phyloP scores from a whole-genome alignment of 2,888 invertebrate species.

The Scaptomyza tumidula region DNA sequence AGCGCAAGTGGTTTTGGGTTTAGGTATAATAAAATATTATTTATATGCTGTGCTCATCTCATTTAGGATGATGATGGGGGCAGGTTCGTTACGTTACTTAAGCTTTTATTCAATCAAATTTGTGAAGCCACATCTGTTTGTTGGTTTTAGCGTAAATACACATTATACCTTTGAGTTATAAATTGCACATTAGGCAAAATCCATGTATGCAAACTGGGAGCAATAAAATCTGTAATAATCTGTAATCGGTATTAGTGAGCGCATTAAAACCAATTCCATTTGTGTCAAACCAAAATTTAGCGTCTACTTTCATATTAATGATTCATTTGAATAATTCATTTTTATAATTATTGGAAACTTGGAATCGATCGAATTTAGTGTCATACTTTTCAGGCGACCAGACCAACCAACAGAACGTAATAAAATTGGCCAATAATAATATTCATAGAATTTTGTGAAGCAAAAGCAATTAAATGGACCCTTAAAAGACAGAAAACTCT shows the following conservation, averaged over 20 bases:
- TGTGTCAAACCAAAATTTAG: constrained; percentile 1
- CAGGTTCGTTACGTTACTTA: constrained; percentile 13
- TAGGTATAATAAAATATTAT: constrained; percentile 1
- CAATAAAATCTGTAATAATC: neutral
- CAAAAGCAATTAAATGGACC: constrained; percentile 17
- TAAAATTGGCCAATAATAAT: neutral
- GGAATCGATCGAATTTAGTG: constrained; percentile 7
- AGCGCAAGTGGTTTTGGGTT: neutral
- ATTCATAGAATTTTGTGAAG: neutral
- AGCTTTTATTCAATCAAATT: constrained; percentile 27
- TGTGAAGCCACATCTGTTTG: constrained; percentile 33
- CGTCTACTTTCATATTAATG: neutral
- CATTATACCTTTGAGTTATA: constrained; percentile 37
- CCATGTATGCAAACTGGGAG: constrained; percentile 7
- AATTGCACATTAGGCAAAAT: constrained; percentile 36
- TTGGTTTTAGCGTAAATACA: constrained; percentile 33
- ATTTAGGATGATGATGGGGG: constrained; percentile 6
- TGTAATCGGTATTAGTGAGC: neutral
- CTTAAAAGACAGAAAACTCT: neutral
- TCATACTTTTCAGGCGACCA: neutral
- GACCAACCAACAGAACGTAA: neutral
- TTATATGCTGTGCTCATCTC: constrained; percentile 4
- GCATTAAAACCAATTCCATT: neutral
- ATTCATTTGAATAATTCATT: neutral
- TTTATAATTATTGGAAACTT: constrained; percentile 1